phyloP scores from a whole-genome alignment of 2,888 invertebrate genomes.

The Trichopoda pennipes region DNA sequence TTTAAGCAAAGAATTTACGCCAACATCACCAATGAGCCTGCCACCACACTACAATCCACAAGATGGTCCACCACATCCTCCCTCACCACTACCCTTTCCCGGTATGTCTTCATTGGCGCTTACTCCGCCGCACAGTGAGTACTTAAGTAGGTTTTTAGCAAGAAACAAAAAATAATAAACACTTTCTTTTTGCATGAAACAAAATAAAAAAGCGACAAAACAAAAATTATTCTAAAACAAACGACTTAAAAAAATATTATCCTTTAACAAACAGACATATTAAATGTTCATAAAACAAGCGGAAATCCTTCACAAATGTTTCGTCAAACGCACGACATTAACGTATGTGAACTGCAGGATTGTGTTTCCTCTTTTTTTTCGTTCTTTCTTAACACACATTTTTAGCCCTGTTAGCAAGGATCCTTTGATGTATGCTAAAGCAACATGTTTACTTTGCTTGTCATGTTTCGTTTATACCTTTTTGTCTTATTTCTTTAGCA shows the following conservation, averaged over 20 bases:
- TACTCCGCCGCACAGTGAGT: slow-evolving; percentile 92
- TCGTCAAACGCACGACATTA: slow-evolving; percentile 26
- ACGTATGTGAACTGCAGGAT: slow-evolving; percentile 29
- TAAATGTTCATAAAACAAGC: slow-evolving; percentile 69
- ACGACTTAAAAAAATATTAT: slow-evolving; percentile 32
- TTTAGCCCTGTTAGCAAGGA: slow-evolving; percentile 17
- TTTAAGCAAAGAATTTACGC: slow-evolving; percentile 79
- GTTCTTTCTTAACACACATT: slow-evolving; percentile 1
- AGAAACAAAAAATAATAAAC: slow-evolving; percentile 44
- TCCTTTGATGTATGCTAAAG: slow-evolving; percentile 61
- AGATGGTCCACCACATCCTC: slow-evolving; percentile 82
- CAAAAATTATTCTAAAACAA: slow-evolving; percentile 44
- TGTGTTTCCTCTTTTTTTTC: neutral
- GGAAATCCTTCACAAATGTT: slow-evolving; percentile 74
- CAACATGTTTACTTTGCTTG: slow-evolving; percentile 71
- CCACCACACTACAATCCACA: slow-evolving; percentile 80
- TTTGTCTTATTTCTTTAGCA: slow-evolving; percentile 52
- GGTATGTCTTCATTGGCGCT: slow-evolving; percentile 88
- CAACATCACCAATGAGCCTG: slow-evolving; percentile 81
- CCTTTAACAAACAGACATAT: slow-evolving; percentile 55
- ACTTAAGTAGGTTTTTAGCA: slow-evolving; percentile 63
- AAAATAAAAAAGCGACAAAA: slow-evolving; percentile 28
- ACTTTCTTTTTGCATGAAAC: slow-evolving; percentile 39
- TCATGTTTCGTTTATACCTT: slow-evolving; percentile 48
- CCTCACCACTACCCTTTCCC: slow-evolving; percentile 86